Conservation (phyloP, 2,797 vertebrate species). For the Microhierax caerulescens region DNA sequence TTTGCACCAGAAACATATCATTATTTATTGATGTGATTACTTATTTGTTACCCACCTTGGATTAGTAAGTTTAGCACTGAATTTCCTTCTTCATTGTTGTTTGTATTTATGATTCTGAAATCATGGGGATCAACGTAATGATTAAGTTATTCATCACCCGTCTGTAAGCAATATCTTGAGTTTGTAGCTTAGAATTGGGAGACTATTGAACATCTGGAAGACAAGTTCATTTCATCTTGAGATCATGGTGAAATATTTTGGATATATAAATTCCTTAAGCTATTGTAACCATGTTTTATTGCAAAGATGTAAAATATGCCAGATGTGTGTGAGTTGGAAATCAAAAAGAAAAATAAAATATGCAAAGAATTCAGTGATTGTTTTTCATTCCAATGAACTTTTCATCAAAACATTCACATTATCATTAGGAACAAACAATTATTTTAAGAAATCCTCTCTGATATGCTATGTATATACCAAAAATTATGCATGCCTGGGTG, state of each 20-base stretch:
- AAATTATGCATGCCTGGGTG: neutral
- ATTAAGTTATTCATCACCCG: slow-evolving; percentile 95
- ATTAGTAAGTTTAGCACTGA: slow-evolving; percentile 88
- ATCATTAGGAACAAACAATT: neutral
- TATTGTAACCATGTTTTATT: slow-evolving; percentile 99
- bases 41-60: slow-evolving; percentile 84
- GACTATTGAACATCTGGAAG: slow-evolving; percentile 89
- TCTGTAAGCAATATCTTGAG: slow-evolving; percentile 99
- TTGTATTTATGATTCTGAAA: slow-evolving; percentile 91
- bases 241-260: slow-evolving; percentile 97
- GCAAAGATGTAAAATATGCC: slow-evolving; percentile 99
- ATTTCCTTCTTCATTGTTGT: slow-evolving; percentile 96
- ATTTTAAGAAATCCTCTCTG: neutral
- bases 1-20: slow-evolving; percentile 97
- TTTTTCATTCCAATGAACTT: slow-evolving; percentile 65
- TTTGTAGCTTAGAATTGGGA: slow-evolving; percentile 89
- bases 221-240: slow-evolving; percentile 93
- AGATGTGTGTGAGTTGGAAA: slow-evolving; percentile 95
- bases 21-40: slow-evolving; percentile 94
- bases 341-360: slow-evolving; percentile 98
- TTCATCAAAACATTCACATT: neutral
- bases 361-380: slow-evolving; percentile 94
- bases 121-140: slow-evolving; percentile 85
- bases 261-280: slow-evolving; percentile 96
- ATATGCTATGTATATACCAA: neutral